Percentiles rank a stretch among this genome's conserved stretches.
These are phyloP conservation scores for Aldrovandia affinis DNA, from an alignment of 2,797 vertebrate species.

Conservation along the genomic window DNA sequence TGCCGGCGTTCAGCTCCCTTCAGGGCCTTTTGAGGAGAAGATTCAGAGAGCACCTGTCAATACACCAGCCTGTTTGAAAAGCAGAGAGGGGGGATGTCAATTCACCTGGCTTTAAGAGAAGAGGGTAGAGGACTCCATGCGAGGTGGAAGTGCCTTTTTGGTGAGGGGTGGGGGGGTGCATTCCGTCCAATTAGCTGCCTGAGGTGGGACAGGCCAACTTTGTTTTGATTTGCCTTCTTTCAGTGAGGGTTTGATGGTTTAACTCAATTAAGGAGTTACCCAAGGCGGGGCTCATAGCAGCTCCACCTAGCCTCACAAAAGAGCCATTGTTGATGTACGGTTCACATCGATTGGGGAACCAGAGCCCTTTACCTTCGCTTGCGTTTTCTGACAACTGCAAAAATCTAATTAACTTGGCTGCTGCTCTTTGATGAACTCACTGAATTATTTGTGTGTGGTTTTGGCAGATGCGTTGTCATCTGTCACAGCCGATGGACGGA, in stretches of 20 bases:
- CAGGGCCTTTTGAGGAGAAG: conserved; percentile 51
- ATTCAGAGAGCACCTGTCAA: conserved; percentile 54
- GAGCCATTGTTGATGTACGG: conserved; percentile 56
- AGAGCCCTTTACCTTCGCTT: conserved; percentile 39
- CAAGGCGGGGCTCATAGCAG: conserved; percentile 55
- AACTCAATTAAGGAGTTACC: conserved; percentile 64
- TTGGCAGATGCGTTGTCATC: background rate
- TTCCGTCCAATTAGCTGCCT: conserved; percentile 66
- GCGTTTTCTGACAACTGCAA: conserved; percentile 18
- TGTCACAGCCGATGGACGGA: background rate
- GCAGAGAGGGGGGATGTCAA: conserved; percentile 41
- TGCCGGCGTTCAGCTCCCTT: conserved; percentile 43
- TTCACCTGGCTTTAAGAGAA: conserved; percentile 55
- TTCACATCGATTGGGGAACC: conserved; percentile 68
- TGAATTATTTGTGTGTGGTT: conserved; percentile 19
- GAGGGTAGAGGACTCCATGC: conserved; percentile 52
- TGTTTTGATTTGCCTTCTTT: conserved; percentile 52
- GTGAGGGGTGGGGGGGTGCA: conserved; percentile 64
- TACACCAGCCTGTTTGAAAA: conserved; percentile 45
- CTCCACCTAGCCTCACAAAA: conserved; percentile 27
- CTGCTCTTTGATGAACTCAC: conserved; percentile 51
- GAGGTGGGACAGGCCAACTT: conserved; percentile 67
- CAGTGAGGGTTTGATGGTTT: conserved; percentile 57
- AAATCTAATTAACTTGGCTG: conserved; percentile 62
- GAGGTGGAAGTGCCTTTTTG: conserved; percentile 56